Conservation (phyloP, 2,888 invertebrate species). For the Macrophya annulata region DNA sequence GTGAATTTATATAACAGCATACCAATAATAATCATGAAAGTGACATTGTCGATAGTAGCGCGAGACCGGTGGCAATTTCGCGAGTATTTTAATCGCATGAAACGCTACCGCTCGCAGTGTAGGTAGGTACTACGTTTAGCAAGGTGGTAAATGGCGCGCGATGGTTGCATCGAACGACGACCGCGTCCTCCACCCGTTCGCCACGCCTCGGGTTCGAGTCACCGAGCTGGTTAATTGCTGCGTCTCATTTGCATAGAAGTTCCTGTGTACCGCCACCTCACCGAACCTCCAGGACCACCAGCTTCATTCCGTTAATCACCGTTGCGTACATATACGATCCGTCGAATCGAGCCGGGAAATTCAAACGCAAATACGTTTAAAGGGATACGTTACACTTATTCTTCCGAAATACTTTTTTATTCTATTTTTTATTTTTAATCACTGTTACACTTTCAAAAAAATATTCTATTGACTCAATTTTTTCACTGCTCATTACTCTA, state of each 20-base stretch:
- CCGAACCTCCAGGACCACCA: constrained; percentile 29
- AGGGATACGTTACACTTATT: neutral
- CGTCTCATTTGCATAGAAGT: constrained; percentile 75
- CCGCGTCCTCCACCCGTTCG: constrained; percentile 50
- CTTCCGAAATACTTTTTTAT: neutral
- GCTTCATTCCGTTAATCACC: constrained; percentile 22
- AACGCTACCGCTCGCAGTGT: constrained; percentile 53
- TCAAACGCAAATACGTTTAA: neutral
- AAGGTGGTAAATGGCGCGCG: constrained; percentile 57
- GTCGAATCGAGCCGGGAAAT: neutral
- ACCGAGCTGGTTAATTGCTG: constrained; percentile 72
- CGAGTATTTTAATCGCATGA: constrained; percentile 55
- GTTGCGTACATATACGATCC: neutral
- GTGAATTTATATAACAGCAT: constrained; percentile 7
- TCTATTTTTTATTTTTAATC: neutral
- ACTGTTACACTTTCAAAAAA: neutral
- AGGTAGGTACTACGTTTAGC: constrained; percentile 38
- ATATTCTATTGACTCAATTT: neutral
- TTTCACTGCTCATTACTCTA: neutral
- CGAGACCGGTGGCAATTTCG: constrained; percentile 53
- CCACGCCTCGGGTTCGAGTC: constrained; percentile 53
- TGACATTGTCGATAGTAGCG: constrained; percentile 49
- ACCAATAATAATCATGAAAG: constrained; percentile 33
- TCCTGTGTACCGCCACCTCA: constrained; percentile 59
- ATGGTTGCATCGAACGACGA: constrained; percentile 57